Evolutionary conservation across 2,888 invertebrate species (phyloP), one percentile per base, ranked within the genome.

Genomic region (Gonocerus acuteangulatus): DNA sequence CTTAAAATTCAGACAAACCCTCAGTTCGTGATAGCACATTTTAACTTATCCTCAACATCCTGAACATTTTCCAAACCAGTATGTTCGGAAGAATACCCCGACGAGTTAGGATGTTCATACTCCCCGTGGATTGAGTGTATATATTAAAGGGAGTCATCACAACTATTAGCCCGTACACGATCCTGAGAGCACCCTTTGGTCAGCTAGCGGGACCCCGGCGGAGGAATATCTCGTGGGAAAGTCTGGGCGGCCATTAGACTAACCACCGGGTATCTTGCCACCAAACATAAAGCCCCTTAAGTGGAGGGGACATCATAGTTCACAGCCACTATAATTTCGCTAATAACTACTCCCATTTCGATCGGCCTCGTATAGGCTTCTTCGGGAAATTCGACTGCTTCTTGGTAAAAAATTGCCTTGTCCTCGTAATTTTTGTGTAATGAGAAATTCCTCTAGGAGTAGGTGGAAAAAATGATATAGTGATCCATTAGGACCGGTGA

Each of bases 261-360:
- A 49, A 49, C 49, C 27, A 49, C 19, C 32, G 49, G 49, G 15
- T 49, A 49, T 32, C 9, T 6, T 34, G 34, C 27, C 13, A 16
- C 49, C 49, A 49, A 49, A 49, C 49, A 49, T 34, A 49, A 34
- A 18, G 9, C 49, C 34, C 42, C n/a, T 18, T 49, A 49, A 49
- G 27, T 49, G 32, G 49, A 34, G 49, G 49, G 49, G 49, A 49
- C 49, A 49, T 49, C 49, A 49, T 49, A 49, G 49, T 49, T 49
- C 49, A 49, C 49, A 7, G 27, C 7, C 16, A 32, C 49, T 49
- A 32, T 49, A 49, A 49, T 49, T 49, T 49, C 34, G 49, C 49
- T 49, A 49, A 49, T 49, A 49, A 49, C 27, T 49, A 49, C 49
- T 49, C 34, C 48, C 48, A 48, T 48, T 48, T 18, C 16, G 22